A percentile compares a stretch with the other conserved stretches of the same genome.
Conservation (phyloP, 2,888 invertebrate genomes). For the Nephrotoma flavescens region DNA sequence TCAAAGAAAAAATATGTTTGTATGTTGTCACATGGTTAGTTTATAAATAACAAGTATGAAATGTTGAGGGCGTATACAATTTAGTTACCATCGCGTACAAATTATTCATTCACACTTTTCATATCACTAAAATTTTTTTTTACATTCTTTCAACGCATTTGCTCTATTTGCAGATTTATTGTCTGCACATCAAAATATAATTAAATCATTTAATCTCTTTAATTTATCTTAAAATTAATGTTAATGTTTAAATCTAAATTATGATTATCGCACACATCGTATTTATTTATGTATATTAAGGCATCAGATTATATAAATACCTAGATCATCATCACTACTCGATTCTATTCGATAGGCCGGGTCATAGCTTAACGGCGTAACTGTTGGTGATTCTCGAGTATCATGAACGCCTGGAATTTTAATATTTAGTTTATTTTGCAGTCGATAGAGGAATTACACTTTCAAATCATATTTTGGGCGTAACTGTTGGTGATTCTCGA, state of each 20-base stretch:
- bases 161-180: too few relatives aligned
- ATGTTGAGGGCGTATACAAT: too few relatives aligned
- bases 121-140: too few relatives aligned
- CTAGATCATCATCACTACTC: slow-evolving; percentile 21
- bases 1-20: too few relatives aligned
- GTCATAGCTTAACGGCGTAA: slow-evolving; percentile 30
- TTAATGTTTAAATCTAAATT: background rate
- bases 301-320: slow-evolving; percentile 12
- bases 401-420: slow-evolving; percentile 25
- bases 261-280: background rate
- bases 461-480: background rate
- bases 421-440: background rate
- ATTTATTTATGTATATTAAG: background rate
- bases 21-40: too few relatives aligned
- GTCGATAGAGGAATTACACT: background rate
- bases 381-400: slow-evolving; percentile 26
- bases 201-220: background rate
- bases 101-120: too few relatives aligned
- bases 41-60: too few relatives aligned
- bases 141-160: too few relatives aligned
- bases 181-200: too few relatives aligned
- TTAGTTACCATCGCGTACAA: too few relatives aligned
- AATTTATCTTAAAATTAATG: background rate
- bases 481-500: slow-evolving; percentile 29
- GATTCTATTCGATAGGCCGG: slow-evolving; percentile 31